Conservation (phyloP, 2,797 vertebrate genomes). For the Hyperoplus immaculatus region DNA sequence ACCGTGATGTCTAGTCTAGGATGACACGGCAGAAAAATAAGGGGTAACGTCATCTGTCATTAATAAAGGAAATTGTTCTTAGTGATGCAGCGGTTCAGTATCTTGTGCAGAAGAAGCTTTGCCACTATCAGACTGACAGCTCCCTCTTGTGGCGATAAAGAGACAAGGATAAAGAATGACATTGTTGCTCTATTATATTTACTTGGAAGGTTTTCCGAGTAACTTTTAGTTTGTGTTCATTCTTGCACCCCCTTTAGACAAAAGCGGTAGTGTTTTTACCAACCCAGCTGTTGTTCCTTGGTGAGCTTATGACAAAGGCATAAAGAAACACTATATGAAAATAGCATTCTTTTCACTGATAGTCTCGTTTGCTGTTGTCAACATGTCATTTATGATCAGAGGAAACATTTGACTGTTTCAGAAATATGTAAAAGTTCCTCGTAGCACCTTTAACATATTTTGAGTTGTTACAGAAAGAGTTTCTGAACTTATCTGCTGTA, state of each 20-base stretch:
- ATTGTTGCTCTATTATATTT: neutral
- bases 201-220: neutral
- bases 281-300: no score
- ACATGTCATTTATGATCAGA: no score
- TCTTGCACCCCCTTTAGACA: no score
- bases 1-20: neutral
- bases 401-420: no score
- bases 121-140: constrained; percentile 16
- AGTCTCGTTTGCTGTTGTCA: no score
- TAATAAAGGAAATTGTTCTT: neutral
- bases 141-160: constrained; percentile 53
- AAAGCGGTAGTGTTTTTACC: no score
- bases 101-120: neutral
- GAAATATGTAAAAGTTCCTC: no score
- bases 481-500: neutral
- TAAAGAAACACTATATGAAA: no score
- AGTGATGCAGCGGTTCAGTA: neutral
- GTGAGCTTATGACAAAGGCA: no score
- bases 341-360: no score
- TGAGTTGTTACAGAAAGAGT: neutral
- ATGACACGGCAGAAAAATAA: constrained; percentile 14
- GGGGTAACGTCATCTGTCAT: neutral
- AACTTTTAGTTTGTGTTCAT: no score
- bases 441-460: no score
- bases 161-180: neutral